Base-by-base conservation (phyloP, 2,888 invertebrate genomes). In the Trachelus tabidus region DNA sequence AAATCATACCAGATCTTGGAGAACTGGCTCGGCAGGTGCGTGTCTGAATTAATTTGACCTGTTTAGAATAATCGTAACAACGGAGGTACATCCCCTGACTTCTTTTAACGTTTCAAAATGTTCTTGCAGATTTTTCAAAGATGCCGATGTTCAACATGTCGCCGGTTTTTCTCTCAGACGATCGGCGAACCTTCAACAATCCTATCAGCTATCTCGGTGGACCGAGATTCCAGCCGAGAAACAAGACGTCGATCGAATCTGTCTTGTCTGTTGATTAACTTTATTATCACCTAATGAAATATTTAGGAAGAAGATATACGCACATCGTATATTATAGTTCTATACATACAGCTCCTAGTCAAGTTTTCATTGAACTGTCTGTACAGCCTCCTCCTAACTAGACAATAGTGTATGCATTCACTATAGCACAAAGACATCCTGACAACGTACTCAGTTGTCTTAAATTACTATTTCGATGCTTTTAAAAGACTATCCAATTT, bases 161-260 rank as follows among this genome's bases (percentile, higher is more conserved):
- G n/a, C 94, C 95, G 56, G 91, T 94, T 77, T 94, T 92, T 86
- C 89, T 95, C 69, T 92, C 93, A 80, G 93, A 93, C 76, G 90
- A 92, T 79, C 93, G 92, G 78, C 91, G 94, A 82, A 93, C 92
- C 82, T 95, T 94, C 89, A 93, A 92, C 80, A 95, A 95, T 92
- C 95, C 95, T 73, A 92, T 95, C 86, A 95, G 95, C 90, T 95
- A 95, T 90, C 92, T 95, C 85, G 95, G 95, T 80, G 95, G 95
- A 78, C 94, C 95, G 23, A 92, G 93, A 83, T 89, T 95, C 76
- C 87, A 86, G n/a, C 76, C 92, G 73, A 91, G 90, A 84, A 93
- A 92, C 86, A 92, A 93, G 86, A 93, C 93, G 85, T 95, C 95
- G 88, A 92, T 94, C 86, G 95, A 95, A 89, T 95, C 95, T 81